These are phyloP conservation scores for Lepidochitona cinerea DNA, from an alignment of 2,888 invertebrate genomes.

Conservation along the genomic window DNA sequence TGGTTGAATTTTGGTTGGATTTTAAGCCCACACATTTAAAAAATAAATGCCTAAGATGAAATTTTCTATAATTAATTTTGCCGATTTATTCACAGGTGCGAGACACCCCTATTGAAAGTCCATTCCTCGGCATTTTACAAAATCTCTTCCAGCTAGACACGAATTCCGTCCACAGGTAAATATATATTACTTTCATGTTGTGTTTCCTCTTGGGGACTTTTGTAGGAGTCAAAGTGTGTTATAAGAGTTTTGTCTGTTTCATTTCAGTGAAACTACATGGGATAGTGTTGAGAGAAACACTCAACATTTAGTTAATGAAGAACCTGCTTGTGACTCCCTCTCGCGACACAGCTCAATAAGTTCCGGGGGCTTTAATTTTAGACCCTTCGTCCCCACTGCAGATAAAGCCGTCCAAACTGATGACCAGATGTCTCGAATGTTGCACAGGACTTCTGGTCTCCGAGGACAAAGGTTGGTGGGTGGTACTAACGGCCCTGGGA, in stretches of 20 bases:
- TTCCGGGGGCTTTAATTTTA: not conserved
- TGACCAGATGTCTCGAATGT: not conserved
- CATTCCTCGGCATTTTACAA: slow-evolving; percentile 92
- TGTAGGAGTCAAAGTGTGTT: no score
- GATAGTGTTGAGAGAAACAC: slow-evolving; percentile 48
- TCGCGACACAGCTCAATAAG: not conserved
- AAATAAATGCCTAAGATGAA: no score
- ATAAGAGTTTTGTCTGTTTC: not conserved
- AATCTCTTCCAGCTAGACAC: slow-evolving; percentile 91
- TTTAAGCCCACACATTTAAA: no score
- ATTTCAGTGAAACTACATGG: slow-evolving; percentile 56
- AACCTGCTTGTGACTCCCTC: not conserved
- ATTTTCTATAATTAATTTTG: not conserved
- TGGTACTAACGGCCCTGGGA: not conserved
- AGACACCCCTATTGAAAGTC: slow-evolving; percentile 94
- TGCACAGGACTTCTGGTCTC: not conserved
- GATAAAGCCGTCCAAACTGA: slow-evolving; percentile 16
- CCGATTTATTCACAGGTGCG: slow-evolving; percentile 76
- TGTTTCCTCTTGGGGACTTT: no score
- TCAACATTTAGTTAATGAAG: slow-evolving; percentile 40
- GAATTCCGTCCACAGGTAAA: slow-evolving; percentile 83
- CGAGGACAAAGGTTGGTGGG: not conserved
- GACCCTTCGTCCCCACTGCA: not conserved
- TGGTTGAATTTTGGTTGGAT: no score
- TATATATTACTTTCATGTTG: no score